These are phyloP conservation scores for Mormyrus iriodes DNA, from an alignment of 2,113 vertebrate species.

Conservation along the genomic window DNA sequence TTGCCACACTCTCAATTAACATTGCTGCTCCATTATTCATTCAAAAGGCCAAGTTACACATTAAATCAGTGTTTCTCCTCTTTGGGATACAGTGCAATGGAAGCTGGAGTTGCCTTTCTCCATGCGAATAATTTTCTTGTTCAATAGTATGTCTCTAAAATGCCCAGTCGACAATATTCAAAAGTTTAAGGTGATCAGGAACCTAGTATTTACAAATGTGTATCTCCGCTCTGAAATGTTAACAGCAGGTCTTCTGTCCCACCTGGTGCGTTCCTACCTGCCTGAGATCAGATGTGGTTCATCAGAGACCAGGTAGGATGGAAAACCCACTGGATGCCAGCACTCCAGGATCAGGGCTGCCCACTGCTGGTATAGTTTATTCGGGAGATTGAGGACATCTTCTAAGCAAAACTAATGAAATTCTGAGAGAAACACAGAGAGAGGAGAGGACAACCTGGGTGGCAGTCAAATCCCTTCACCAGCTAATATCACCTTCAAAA, in stretches of 20 bases:
- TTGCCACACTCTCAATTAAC: slow-evolving; percentile 4
- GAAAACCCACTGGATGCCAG: neutral
- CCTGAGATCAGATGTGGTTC: neutral
- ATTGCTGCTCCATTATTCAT: slow-evolving; percentile 8
- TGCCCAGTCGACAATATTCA: neutral
- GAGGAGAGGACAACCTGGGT: neutral
- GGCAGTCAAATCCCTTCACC: neutral
- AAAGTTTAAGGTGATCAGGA: neutral
- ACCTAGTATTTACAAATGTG: neutral
- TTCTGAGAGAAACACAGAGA: neutral
- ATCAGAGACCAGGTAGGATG: neutral
- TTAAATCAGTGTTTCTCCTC: slow-evolving; percentile 12
- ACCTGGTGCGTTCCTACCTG: neutral
- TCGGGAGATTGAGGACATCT: neutral
- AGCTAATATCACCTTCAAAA: neutral
- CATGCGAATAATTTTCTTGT: neutral
- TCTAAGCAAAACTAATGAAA: neutral
- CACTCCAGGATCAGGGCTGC: neutral
- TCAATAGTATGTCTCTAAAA: neutral
- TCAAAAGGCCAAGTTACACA: slow-evolving; percentile 23
- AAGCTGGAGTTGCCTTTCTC: neutral
- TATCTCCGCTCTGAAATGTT: no score
- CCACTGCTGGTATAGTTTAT: neutral
- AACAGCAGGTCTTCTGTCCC: neutral
- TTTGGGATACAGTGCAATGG: neutral